These are phyloP conservation scores for Leptodactylus fallax DNA, from an alignment of 2,797 vertebrate species.

Conservation along the genomic window DNA sequence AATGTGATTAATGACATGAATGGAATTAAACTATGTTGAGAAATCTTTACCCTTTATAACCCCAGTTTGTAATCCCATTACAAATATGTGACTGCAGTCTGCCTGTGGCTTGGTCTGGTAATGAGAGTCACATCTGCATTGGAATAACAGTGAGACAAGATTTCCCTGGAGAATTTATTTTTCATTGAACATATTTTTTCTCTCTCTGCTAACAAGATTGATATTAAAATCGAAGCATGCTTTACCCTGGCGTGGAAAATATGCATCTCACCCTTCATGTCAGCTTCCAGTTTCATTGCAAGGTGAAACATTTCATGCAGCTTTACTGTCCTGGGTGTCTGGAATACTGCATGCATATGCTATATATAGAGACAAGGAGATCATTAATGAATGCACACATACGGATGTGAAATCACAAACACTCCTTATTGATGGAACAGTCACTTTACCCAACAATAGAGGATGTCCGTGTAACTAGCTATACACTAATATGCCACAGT, in stretches of 20 bases:
- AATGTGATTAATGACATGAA: not conserved
- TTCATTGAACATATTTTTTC: constrained; percentile 52
- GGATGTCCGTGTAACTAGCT: not conserved
- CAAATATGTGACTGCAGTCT: constrained; percentile 33
- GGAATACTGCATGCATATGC: constrained; percentile 18
- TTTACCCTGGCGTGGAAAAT: constrained; percentile 3
- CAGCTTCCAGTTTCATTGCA: not conserved
- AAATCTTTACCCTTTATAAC: not conserved
- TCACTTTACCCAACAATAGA: not conserved
- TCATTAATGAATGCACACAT: constrained; percentile 53
- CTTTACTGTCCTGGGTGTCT: not conserved
- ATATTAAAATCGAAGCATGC: constrained; percentile 50
- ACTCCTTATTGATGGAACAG: not conserved
- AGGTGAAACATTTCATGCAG: constrained; percentile 21
- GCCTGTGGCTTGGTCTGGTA: constrained; percentile 20
- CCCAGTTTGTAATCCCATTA: constrained; percentile 29
- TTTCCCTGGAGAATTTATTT: constrained; percentile 16
- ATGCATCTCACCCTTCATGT: not conserved
- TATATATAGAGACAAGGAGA: constrained; percentile 42
- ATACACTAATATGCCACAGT: not conserved
- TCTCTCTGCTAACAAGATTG: constrained; percentile 54
- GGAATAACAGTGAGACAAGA: constrained; percentile 38
- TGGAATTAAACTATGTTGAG: not conserved
- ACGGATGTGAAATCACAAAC: constrained; percentile 2
- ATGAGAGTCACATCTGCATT: constrained; percentile 58